A percentile compares a stretch with the other conserved stretches of the same genome.
These are phyloP conservation scores for Stramonita haemastoma DNA, from an alignment of 2,888 invertebrate genomes.

Conservation along the genomic window DNA sequence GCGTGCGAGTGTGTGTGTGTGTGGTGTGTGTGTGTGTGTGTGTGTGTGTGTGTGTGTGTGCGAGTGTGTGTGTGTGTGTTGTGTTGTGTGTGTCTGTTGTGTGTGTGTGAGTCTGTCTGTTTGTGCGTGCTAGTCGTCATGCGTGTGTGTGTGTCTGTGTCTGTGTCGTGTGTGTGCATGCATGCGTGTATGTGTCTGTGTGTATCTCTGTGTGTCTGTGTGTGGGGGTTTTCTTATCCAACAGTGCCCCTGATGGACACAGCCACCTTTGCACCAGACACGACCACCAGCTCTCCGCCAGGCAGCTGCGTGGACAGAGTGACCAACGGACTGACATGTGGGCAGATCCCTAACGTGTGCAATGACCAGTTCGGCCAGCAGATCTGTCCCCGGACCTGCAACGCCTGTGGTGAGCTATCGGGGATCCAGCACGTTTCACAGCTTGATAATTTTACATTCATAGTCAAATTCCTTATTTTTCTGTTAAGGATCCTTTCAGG, in stretches of 20 bases:
- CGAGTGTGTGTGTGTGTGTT: not conserved
- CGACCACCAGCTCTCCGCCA: not conserved
- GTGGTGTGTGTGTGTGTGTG: constrained; percentile 26
- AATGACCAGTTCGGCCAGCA: not conserved
- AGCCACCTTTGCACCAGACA: not conserved
- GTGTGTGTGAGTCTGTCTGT: no score
- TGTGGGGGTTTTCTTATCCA: not conserved
- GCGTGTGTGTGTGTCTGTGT: not conserved
- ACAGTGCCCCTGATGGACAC: not conserved
- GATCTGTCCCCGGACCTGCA: constrained; percentile 14
- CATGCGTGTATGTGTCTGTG: not conserved
- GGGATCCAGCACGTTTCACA: no score
- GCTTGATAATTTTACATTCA: no score
- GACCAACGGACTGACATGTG: constrained; percentile 25
- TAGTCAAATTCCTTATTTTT: no score
- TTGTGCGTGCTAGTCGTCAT: no score
- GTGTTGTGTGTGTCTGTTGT: not conserved
- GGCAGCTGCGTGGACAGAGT: constrained; percentile 25
- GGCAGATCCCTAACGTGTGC: not conserved
- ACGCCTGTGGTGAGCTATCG: not conserved
- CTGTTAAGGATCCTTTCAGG: no score
- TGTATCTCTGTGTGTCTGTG: not conserved
- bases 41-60: not conserved
- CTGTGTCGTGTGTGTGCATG: not conserved
- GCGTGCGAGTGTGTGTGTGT: constrained; percentile 25